These are phyloP conservation scores for Battus philenor DNA, from an alignment of 1,140 invertebrate species.

Conservation along the genomic window DNA sequence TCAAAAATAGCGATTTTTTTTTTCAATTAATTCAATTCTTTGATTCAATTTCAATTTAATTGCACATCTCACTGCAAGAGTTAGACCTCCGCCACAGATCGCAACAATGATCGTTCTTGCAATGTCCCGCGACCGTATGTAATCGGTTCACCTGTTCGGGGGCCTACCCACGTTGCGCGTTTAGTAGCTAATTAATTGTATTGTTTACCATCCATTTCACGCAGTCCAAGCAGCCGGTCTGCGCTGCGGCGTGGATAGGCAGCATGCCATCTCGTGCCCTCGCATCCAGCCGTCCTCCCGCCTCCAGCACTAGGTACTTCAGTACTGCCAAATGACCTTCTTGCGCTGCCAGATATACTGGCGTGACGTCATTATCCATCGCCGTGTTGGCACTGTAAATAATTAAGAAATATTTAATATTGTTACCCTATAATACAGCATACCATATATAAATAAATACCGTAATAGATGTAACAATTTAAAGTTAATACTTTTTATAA, in stretches of 20 bases:
- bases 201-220: conserved; percentile 91
- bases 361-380: conserved; percentile 93
- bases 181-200: background rate
- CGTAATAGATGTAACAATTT: too few species aligned
- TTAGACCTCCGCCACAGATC: too few species aligned
- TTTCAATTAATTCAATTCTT: too few species aligned
- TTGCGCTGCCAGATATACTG: conserved; percentile 92
- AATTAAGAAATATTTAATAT: too few species aligned
- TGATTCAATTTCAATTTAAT: background rate
- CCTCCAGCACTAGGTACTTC: conserved; percentile 87
- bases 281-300: conserved; percentile 83
- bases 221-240: conserved; percentile 90
- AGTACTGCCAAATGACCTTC: conserved; percentile 90
- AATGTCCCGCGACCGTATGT: too few species aligned
- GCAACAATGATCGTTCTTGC: too few species aligned
- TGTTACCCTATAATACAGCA: too few species aligned
- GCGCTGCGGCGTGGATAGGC: conserved; percentile 90
- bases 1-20: too few species aligned
- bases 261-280: conserved; percentile 93
- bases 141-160: too few species aligned
- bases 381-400: conserved; percentile 87
- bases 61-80: too few species aligned
- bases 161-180: background rate
- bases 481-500: too few species aligned
- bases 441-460: too few species aligned